Conservation (phyloP, 2,797 vertebrate genomes). For the Rhynchotus rufescens region DNA sequence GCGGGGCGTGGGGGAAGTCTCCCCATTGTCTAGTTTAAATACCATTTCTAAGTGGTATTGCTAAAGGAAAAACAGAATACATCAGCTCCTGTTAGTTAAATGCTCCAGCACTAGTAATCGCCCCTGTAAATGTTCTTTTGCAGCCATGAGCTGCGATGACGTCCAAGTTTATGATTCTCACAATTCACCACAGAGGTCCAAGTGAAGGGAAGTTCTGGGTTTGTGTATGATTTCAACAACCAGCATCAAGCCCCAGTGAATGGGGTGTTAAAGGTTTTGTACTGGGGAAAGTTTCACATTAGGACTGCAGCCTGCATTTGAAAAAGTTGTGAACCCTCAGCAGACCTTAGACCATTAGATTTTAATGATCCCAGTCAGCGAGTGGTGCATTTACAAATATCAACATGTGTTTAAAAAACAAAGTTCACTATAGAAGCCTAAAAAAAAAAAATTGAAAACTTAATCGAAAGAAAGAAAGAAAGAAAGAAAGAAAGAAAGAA, state of each 20-base stretch:
- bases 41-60: background rate
- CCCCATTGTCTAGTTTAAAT: slow-evolving; percentile 24
- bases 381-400: rapidly evolving
- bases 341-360: background rate
- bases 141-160: background rate
- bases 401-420: background rate
- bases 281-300: rapidly evolving
- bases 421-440: no score
- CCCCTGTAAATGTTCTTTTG: background rate
- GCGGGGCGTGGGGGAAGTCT: slow-evolving; percentile 17
- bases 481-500: background rate
- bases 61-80: slow-evolving; percentile 25
- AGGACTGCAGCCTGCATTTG: rapidly evolving
- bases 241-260: rapidly evolving
- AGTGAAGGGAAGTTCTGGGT: background rate
- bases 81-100: background rate
- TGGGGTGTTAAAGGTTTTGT: background rate
- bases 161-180: background rate
- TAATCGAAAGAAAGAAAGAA: background rate
- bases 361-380: background rate
- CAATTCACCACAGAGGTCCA: background rate
- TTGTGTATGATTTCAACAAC: background rate
- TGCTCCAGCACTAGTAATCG: background rate
- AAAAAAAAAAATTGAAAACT: no score
- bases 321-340: background rate